These are phyloP conservation scores for Epizoanthus illoricatus DNA, from an alignment of 92 coral and sea anemone genomes.

Conservation along the genomic window DNA sequence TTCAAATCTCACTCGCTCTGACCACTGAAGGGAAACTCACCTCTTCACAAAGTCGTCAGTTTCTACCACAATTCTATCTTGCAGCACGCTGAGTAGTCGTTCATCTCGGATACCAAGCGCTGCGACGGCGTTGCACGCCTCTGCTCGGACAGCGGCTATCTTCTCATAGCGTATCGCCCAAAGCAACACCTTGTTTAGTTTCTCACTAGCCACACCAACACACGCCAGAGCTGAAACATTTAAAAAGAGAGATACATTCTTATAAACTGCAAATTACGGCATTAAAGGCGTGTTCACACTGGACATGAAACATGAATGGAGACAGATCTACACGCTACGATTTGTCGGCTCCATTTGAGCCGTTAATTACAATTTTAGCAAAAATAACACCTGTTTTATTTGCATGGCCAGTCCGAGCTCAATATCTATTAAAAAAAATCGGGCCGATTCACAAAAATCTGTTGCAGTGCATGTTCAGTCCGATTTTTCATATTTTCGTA, in stretches of 20 bases:
- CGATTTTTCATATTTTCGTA: too few species aligned
- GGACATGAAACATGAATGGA: background rate
- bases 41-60: slow-evolving; percentile 91
- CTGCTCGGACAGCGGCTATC: slow-evolving; percentile 98
- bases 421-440: too few species aligned
- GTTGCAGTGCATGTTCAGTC: too few species aligned
- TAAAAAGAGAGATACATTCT: background rate
- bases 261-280: background rate
- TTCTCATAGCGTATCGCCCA: slow-evolving; percentile 97
- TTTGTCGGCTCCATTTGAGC: too few species aligned
- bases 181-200: slow-evolving; percentile 75
- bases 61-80: slow-evolving; percentile 94
- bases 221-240: slow-evolving; percentile 78
- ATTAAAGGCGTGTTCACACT: background rate
- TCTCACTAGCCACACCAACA: slow-evolving; percentile 75
- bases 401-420: too few species aligned
- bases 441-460: too few species aligned
- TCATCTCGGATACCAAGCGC: slow-evolving; percentile 79
- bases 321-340: too few species aligned
- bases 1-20: background rate
- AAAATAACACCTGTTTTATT: too few species aligned
- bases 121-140: slow-evolving; percentile 97
- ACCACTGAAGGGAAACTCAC: slow-evolving; percentile 27
- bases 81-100: slow-evolving; percentile 85
- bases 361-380: too few species aligned